Base-by-base conservation (phyloP, 1,140 invertebrate species). In the Chironomus tepperi region DNA sequence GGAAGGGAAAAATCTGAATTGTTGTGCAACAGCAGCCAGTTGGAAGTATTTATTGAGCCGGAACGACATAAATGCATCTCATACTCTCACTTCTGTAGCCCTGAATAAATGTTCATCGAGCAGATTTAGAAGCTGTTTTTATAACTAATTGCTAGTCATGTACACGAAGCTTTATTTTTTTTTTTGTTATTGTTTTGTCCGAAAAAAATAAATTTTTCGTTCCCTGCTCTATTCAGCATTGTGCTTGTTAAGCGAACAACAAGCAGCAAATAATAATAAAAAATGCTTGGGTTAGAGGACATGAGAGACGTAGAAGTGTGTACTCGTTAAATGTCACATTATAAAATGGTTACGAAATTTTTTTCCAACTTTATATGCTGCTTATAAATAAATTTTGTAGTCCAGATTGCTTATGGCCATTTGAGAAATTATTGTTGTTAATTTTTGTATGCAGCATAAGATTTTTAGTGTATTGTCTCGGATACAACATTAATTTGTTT, bases 71-170 rank as follows among this genome's bases (percentile, higher is more conserved):
- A 57, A 15, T 57, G 47, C 47, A n/a, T 57, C 12, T 57, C n/a
- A 57, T n/a, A 3, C 12, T 57, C 47, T 0, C 12, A 73, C 42
- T 5, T 5, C 24, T 34, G 2, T 34, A 34, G 2, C 19, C 12
- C 16, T 1, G 8, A 12, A 12, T n/a, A 5, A 43, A n/a, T 72
- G 73, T 19, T 75, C 73, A 18, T 75, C 75, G 75, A 24, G 18
- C 24, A 34, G 24, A 34, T 34, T 34, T 34, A 34, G 47, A 57
- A 57, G 47, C 47, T 57, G 47, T 57, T 57, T 57, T 57, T 3
- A 57, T 57, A 57, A 57, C 47, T 57, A 57, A 57, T 57, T 57
- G 47, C 47, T 57, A 57, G 47, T 57, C 47, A 57, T 57, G 47
- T 57, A 57, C 47, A 57, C 47, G 47, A 15, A 57, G n/a, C 12